Base-by-base conservation (phyloP, 2,888 invertebrate species). In the Cyaniris semiargus region DNA sequence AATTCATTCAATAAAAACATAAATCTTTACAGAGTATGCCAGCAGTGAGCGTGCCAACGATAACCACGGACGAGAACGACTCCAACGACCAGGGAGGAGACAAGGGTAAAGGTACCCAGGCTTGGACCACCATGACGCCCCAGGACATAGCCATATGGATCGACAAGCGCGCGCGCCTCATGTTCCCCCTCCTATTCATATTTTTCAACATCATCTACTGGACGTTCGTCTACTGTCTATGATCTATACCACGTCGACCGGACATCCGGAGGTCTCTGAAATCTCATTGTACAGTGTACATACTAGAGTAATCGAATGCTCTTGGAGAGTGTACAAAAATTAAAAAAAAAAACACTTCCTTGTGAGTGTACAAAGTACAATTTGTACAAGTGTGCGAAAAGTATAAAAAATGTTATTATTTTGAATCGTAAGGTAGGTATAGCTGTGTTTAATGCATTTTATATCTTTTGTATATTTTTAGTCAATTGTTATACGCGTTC, bases 111-210 rank as follows among this genome's bases (percentile, higher is more conserved):
- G 88, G 86, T 77, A 89, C 91, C 15, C 91, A 93, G 85, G 91
- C 89, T 78, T 96, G 96, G 95, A 97, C 97, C 75, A 97, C 97
- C 18, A 96, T 97, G 96, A 97, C 97, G 1, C 97, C 98, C 0
- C 97, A 97, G 84, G 97, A 98, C 89, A 97, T 98, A 78, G 97
- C 98, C 80, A 96, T 96, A 76, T 98, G 97, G 97, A 97, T 98
- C 81, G 98, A 98, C 91, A 96, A 95, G 81, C 90, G 97, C 77
- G 96, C 97, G 38, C 94, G 98, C 76, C 91, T 97, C 58, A 94
- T 96, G 1, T 98, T 98, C 87, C 98, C 98, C 0, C 87, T 96
- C 4, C 94, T 96, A 13, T 98, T 98, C 86, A 84, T 97, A 21
- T 95, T 97, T 78, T 98, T 98, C 89, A 98, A 98, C 85, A 93